A percentile compares a stretch with the other conserved stretches of the same genome.
These are phyloP conservation scores for Chaenogobius annularis DNA, from an alignment of 2,113 vertebrate genomes.

Conservation along the genomic window DNA sequence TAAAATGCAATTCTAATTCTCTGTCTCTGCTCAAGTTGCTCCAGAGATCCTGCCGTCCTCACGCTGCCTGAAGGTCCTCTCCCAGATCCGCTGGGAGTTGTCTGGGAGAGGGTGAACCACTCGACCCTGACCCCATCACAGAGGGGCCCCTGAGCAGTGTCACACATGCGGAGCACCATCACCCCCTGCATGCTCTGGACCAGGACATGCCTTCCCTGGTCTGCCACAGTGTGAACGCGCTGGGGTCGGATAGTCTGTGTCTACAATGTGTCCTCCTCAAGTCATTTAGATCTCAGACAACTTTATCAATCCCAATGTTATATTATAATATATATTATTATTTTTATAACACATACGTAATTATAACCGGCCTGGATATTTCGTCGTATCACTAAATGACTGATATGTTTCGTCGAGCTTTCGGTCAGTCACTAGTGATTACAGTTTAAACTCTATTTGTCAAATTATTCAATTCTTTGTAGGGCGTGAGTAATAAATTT, in stretches of 20 bases:
- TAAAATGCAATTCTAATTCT: not conserved
- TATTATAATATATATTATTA: no score
- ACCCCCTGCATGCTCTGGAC: constrained; percentile 29
- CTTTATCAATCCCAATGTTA: no score
- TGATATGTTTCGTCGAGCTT: no score
- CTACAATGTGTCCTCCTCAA: constrained; percentile 48
- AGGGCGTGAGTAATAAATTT: no score
- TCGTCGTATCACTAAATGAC: no score
- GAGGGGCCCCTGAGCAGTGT: constrained; percentile 24
- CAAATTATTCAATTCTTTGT: no score
- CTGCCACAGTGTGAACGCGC: constrained; percentile 63
- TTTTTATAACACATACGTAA: no score
- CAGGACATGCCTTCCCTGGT: constrained; percentile 37
- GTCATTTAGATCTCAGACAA: no score
- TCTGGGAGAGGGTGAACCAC: constrained; percentile 51
- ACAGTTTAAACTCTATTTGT: no score
- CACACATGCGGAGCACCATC: constrained; percentile 41
- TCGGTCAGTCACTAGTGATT: no score
- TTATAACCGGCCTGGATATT: no score
- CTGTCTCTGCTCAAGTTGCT: constrained; percentile 36
- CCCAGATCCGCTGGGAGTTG: constrained; percentile 56
- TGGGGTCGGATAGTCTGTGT: constrained; percentile 43
- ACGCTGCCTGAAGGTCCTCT: constrained; percentile 44
- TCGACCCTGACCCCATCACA: constrained; percentile 43
- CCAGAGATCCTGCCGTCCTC: constrained; percentile 64